phyloP scores from a whole-genome alignment of 2,797 vertebrate genomes.

The Sebastes variabilis region DNA sequence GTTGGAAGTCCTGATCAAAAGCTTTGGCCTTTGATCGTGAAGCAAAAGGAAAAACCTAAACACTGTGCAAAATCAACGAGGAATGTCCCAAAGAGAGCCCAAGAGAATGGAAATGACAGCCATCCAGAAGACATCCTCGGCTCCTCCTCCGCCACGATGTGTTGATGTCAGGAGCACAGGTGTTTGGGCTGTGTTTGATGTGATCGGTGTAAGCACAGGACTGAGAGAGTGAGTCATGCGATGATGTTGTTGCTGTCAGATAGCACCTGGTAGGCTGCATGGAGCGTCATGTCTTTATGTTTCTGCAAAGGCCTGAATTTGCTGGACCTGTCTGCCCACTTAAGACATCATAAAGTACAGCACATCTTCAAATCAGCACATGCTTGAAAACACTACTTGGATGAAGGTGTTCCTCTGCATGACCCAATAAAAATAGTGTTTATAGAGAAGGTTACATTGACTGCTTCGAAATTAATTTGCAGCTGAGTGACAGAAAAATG shows the following conservation, averaged over 20 bases:
- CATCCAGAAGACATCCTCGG: conserved; percentile 47
- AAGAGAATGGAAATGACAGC: conserved; percentile 67
- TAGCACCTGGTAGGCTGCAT: conserved; percentile 20
- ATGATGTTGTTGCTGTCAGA: conserved; percentile 32
- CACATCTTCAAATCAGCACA: not conserved
- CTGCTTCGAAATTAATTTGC: conserved; percentile 59
- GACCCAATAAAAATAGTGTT: conserved; percentile 29
- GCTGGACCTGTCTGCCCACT: not conserved
- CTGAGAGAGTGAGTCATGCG: conserved; percentile 34
- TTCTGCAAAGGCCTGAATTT: not conserved
- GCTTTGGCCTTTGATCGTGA: conserved; percentile 81
- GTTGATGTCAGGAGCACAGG: conserved; percentile 60
- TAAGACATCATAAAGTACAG: not conserved
- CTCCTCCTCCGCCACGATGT: conserved; percentile 37
- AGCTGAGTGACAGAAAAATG: conserved; percentile 63
- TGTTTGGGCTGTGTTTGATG: conserved; percentile 57
- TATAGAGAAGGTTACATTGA: conserved; percentile 51
- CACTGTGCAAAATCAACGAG: conserved; percentile 80
- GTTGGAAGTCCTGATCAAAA: conserved; percentile 85
- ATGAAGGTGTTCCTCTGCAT: not conserved
- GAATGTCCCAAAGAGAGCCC: conserved; percentile 75
- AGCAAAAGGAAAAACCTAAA: conserved; percentile 76
- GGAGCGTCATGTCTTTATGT: not conserved
- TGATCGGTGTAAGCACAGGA: conserved; percentile 15
- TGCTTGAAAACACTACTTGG: not conserved